Conservation (phyloP, 1,140 invertebrate genomes). For the Danaus plexippus region DNA sequence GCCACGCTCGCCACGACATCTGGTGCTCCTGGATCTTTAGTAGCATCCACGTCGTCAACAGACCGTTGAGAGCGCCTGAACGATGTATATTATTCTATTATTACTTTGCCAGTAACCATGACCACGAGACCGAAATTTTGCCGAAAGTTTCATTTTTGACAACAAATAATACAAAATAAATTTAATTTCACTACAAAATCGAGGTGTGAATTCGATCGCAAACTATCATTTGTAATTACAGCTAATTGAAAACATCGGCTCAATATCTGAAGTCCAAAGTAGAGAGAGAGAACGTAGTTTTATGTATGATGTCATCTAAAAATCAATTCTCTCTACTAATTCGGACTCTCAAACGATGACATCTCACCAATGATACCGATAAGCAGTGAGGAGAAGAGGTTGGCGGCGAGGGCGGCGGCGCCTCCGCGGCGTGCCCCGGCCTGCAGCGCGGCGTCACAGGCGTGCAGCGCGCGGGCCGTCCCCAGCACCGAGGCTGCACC, state of each 20-base stretch:
- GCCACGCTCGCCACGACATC: conserved; percentile 58
- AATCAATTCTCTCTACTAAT: too few species aligned
- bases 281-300: too few species aligned
- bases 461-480: conserved; percentile 56
- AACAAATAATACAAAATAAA: too few species aligned
- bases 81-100: not conserved
- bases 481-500: conserved; percentile 48
- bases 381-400: conserved; percentile 55
- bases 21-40: conserved; percentile 66
- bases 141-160: too few species aligned
- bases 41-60: conserved; percentile 64
- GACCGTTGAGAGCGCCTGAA: conserved; percentile 55
- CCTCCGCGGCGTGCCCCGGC: conserved; percentile 46
- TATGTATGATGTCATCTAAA: too few species aligned
- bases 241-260: too few species aligned
- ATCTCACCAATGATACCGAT: conserved; percentile 52
- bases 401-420: conserved; percentile 48
- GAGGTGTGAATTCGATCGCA: too few species aligned
- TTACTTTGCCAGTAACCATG: too few species aligned
- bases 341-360: not conserved
- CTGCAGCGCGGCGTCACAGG: conserved; percentile 50
- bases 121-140: too few species aligned
- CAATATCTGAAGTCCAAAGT: too few species aligned
- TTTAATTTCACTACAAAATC: too few species aligned
- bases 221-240: too few species aligned